Conservation (phyloP, 2,888 invertebrate species). For the Papilio protenor region DNA sequence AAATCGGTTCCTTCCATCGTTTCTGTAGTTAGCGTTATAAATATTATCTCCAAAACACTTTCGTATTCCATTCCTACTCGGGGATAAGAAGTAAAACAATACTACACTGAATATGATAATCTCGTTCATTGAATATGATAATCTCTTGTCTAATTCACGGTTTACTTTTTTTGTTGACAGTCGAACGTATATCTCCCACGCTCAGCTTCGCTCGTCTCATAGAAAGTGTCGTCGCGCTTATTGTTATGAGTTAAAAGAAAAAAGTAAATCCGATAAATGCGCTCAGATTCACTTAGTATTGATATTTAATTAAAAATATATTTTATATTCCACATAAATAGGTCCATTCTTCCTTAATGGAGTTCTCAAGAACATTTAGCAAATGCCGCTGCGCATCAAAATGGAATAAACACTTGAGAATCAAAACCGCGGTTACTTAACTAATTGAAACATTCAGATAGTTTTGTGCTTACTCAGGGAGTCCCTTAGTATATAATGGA, state of each 20-base stretch:
- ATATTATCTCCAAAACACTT: not conserved
- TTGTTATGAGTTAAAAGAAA: not conserved
- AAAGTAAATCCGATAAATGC: not conserved
- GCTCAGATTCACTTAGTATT: not conserved
- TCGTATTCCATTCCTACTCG: too few relatives aligned
- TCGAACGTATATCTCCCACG: not conserved
- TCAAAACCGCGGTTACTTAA: not conserved
- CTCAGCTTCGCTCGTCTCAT: not conserved
- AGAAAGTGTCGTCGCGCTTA: not conserved
- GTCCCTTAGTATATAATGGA: not conserved
- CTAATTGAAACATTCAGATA: not conserved
- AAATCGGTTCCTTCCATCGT: not conserved
- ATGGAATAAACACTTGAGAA: conserved; percentile 5
- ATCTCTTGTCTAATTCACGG: not conserved
- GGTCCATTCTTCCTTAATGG: not conserved
- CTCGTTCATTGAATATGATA: not conserved
- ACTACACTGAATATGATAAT: too few relatives aligned
- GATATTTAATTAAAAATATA: too few relatives aligned
- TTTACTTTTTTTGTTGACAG: not conserved
- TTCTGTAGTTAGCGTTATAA: not conserved
- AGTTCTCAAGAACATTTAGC: not conserved
- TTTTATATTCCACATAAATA: not conserved
- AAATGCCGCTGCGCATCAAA: not conserved
- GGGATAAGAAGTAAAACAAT: not conserved
- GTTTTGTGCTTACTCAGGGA: not conserved